Percentiles rank a stretch among this genome's conserved stretches.
Conservation (phyloP, 2,113 vertebrate genomes). For the Pedetes capensis region DNA sequence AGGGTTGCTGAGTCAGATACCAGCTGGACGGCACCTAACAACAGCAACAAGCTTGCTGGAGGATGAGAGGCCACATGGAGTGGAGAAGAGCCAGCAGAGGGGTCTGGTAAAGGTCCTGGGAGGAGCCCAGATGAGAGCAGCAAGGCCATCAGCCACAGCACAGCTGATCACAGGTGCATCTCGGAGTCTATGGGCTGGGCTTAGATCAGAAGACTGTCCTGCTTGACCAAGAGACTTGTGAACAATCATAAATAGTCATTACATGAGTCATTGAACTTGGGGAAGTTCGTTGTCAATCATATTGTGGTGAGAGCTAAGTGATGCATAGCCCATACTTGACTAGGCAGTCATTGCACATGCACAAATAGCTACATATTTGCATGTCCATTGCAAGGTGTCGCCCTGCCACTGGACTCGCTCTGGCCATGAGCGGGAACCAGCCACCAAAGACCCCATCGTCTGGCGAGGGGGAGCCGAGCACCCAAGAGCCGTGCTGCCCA, state of each 20-base stretch:
- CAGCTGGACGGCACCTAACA: too few relatives aligned
- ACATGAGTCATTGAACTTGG: not conserved
- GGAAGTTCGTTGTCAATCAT: not conserved
- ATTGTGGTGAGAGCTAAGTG: not conserved
- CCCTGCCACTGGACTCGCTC: too few relatives aligned
- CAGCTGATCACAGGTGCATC: not conserved
- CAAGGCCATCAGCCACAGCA: fast-evolving
- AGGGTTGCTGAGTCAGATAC: too few relatives aligned
- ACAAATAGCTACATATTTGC: too few relatives aligned
- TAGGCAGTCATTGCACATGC: too few relatives aligned
- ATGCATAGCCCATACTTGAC: fast-evolving
- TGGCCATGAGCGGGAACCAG: too few relatives aligned
- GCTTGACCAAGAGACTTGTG: not conserved
- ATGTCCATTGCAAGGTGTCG: too few relatives aligned
- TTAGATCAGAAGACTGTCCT: not conserved
- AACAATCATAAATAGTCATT: not conserved
- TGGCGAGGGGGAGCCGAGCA: too few relatives aligned
- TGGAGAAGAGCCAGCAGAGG: not conserved
- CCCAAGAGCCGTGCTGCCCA: too few relatives aligned
- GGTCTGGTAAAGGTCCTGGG: not conserved
- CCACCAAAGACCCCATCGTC: too few relatives aligned
- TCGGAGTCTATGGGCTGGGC: not conserved
- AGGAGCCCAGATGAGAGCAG: too few relatives aligned
- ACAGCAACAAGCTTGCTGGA: not conserved
- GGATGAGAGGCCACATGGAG: not conserved